Evolutionary conservation across 2,888 invertebrate species (phyloP).

Genomic region (Ephialtes manifestator): DNA sequence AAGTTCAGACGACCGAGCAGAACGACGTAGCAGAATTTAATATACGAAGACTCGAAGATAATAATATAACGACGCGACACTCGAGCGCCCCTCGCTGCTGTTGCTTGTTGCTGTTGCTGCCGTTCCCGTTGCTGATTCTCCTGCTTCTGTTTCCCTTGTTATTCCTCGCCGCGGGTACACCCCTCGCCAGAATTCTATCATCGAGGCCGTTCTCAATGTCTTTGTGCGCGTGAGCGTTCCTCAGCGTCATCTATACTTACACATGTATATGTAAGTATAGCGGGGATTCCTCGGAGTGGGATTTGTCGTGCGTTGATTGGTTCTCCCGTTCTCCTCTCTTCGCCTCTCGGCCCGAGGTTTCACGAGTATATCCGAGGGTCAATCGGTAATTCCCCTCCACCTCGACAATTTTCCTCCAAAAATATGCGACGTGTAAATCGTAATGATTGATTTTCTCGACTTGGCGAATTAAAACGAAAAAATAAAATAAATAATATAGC

Average conservation of each 20-base stretch:
- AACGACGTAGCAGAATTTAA: slow-evolving; percentile 58
- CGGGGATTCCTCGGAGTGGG: neutral
- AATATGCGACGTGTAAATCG: too few species aligned
- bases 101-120: slow-evolving; percentile 49
- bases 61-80: slow-evolving; percentile 71
- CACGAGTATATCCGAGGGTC: slow-evolving; percentile 42
- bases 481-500: slow-evolving; percentile 4
- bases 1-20: slow-evolving; percentile 51
- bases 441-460: neutral
- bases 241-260: neutral
- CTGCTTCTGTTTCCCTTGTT: slow-evolving; percentile 58
- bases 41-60: slow-evolving; percentile 57
- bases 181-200: slow-evolving; percentile 43
- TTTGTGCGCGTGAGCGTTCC: neutral
- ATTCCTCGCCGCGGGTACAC: slow-evolving; percentile 47
- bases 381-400: neutral
- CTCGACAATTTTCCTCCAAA: neutral
- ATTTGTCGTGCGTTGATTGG: slow-evolving; percentile 24
- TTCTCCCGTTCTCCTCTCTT: neutral
- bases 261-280: neutral
- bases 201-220: slow-evolving; percentile 38
- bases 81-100: slow-evolving; percentile 67
- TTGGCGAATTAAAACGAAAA: neutral
- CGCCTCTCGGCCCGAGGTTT: slow-evolving; percentile 30
- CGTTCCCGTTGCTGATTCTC: slow-evolving; percentile 47